A percentile compares a stretch with the other conserved stretches of the same genome.
phyloP scores from a whole-genome alignment of 2,888 invertebrate species.

The Latheticus oryzae region DNA sequence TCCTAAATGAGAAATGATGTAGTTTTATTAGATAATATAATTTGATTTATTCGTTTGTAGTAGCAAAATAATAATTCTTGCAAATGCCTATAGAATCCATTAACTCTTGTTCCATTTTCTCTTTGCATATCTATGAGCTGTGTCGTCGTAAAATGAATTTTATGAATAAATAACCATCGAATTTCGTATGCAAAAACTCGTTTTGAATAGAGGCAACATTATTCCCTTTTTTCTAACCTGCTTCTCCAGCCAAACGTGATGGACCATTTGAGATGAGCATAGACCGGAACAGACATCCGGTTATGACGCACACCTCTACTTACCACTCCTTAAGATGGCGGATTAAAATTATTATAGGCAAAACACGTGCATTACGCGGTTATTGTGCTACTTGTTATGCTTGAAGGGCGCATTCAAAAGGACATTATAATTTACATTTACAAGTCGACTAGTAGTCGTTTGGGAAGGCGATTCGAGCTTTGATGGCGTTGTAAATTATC shows the following conservation, averaged over 20 bases:
- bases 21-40: no score
- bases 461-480: slow-evolving; percentile 26
- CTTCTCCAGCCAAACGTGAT: slow-evolving; percentile 48
- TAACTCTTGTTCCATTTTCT: no score
- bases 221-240: slow-evolving; percentile 41
- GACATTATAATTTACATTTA: slow-evolving; percentile 40
- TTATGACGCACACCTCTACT: slow-evolving; percentile 56
- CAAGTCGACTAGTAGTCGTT: slow-evolving; percentile 17
- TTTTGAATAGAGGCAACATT: slow-evolving; percentile 17
- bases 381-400: slow-evolving; percentile 54
- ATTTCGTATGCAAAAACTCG: slow-evolving; percentile 27
- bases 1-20: no score
- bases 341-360: slow-evolving; percentile 51
- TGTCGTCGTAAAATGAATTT: slow-evolving; percentile 11
- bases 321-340: slow-evolving; percentile 55
- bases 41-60: no score
- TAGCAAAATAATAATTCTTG: no score
- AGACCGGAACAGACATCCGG: slow-evolving; percentile 64
- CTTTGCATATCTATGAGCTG: no score
- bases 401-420: slow-evolving; percentile 48
- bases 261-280: slow-evolving; percentile 60
- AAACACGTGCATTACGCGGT: slow-evolving; percentile 53
- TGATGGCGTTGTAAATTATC: slow-evolving; percentile 31
- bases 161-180: slow-evolving; percentile 7
- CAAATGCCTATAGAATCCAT: no score